Evolutionary conservation across 1,140 invertebrate species (phyloP).

Genomic region (Drosophila ercepeae): DNA sequence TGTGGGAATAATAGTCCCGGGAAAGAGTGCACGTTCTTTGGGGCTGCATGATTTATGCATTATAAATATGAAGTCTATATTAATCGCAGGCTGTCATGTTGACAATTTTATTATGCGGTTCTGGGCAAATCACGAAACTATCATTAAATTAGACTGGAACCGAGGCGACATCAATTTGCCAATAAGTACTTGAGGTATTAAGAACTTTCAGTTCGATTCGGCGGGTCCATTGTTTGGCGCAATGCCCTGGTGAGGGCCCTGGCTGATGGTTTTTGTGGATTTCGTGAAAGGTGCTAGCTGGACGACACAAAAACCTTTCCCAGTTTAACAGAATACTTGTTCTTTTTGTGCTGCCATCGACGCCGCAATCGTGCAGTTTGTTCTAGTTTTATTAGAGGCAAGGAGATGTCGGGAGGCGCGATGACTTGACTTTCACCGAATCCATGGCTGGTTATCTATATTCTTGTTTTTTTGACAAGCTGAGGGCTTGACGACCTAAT

Average conservation of each 20-base stretch:
- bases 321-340: conserved; percentile 6
- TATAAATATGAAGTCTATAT: conserved; percentile 70
- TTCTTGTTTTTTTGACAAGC: not conserved
- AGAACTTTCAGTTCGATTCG: conserved; percentile 43
- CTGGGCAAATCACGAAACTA: conserved; percentile 49
- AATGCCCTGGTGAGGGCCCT: conserved; percentile 14
- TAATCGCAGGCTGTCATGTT: conserved; percentile 72
- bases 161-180: conserved; percentile 46
- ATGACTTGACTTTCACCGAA: conserved; percentile 62
- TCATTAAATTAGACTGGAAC: conserved; percentile 12
- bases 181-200: conserved; percentile 42
- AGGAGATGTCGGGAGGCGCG: conserved; percentile 36
- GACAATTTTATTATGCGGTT: conserved; percentile 71
- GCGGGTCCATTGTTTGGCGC: conserved; percentile 22
- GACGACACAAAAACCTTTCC: conserved; percentile 53
- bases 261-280: conserved; percentile 21
- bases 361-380: conserved; percentile 42
- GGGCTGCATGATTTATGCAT: conserved; percentile 57
- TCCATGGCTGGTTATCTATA: conserved; percentile 17
- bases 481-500: conserved; percentile 35
- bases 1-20: conserved; percentile 40
- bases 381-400: conserved; percentile 48
- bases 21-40: conserved; percentile 23
- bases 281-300: conserved; percentile 61
- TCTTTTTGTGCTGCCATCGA: conserved; percentile 3